phyloP scores from a whole-genome alignment of 1,140 invertebrate species.

The Linepithema humile region DNA sequence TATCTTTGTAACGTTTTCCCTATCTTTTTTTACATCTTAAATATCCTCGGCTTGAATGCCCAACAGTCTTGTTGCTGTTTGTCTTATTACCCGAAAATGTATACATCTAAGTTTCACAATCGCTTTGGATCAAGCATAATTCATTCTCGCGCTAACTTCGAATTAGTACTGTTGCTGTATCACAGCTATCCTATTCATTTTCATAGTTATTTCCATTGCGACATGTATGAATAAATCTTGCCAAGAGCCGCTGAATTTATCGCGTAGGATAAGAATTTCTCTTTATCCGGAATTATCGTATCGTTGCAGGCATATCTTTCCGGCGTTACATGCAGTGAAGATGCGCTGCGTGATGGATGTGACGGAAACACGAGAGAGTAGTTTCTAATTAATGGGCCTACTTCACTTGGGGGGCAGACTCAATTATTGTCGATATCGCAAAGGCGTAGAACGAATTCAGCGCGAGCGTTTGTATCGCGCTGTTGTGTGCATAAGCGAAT shows the following conservation, averaged over 20 bases:
- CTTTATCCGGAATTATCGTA: constrained; percentile 15
- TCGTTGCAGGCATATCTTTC: constrained; percentile 27
- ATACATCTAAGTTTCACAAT: not conserved
- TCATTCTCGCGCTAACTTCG: not conserved
- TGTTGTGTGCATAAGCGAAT: constrained; percentile 29
- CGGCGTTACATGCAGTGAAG: not conserved
- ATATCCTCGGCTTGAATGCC: not conserved
- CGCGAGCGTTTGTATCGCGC: not conserved
- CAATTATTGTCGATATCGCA: constrained; percentile 79
- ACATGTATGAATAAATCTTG: not conserved
- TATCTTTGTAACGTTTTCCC: constrained; percentile 18
- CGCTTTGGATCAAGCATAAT: not conserved
- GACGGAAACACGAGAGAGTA: constrained; percentile 64
- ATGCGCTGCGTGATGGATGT: constrained; percentile 52
- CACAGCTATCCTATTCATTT: not conserved
- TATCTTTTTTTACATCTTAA: not conserved
- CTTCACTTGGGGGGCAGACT: constrained; percentile 72
- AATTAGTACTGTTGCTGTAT: not conserved
- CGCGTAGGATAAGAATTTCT: not conserved
- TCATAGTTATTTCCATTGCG: not conserved
- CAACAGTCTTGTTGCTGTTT: not conserved
- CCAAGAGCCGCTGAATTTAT: not conserved
- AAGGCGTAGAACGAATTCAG: constrained; percentile 73
- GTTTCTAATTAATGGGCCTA: constrained; percentile 78
- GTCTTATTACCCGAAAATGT: not conserved